Evolutionary conservation across 2,797 vertebrate species (phyloP).

Genomic region (Moxostoma hubbsi): DNA sequence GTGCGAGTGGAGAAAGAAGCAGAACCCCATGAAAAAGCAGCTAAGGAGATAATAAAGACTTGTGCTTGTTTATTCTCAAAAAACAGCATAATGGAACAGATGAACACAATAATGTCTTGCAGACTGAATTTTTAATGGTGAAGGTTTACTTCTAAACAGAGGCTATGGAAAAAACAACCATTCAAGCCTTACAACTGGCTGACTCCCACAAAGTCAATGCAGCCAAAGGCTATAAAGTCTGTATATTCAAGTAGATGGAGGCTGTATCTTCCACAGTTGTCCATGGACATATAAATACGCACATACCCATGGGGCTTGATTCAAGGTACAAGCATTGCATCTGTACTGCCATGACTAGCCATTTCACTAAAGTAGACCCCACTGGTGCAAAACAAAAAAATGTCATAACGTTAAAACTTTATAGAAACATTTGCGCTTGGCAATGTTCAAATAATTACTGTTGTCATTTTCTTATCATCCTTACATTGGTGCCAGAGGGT

Average conservation of each 20-base stretch:
- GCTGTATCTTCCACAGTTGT: not conserved
- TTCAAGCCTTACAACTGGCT: not conserved
- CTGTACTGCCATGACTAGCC: not conserved
- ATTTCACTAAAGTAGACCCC: not conserved
- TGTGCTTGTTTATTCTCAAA: not conserved
- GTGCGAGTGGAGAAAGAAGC: not conserved
- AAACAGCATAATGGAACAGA: not conserved
- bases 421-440: constrained; percentile 28
- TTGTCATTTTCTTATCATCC: constrained; percentile 22
- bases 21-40: not conserved
- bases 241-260: not conserved
- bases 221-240: not conserved
- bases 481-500: constrained; percentile 20
- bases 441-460: constrained; percentile 15
- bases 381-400: not conserved
- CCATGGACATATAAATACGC: not conserved
- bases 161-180: constrained; percentile 15
- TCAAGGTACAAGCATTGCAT: not conserved
- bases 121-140: constrained; percentile 11
- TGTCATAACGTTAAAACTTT: not conserved
- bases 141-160: not conserved
- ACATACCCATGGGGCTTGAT: not conserved
- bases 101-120: constrained; percentile 2
- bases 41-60: not conserved
- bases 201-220: not conserved